Conservation (phyloP, 2,888 invertebrate genomes). For the Lasiommata megera region DNA sequence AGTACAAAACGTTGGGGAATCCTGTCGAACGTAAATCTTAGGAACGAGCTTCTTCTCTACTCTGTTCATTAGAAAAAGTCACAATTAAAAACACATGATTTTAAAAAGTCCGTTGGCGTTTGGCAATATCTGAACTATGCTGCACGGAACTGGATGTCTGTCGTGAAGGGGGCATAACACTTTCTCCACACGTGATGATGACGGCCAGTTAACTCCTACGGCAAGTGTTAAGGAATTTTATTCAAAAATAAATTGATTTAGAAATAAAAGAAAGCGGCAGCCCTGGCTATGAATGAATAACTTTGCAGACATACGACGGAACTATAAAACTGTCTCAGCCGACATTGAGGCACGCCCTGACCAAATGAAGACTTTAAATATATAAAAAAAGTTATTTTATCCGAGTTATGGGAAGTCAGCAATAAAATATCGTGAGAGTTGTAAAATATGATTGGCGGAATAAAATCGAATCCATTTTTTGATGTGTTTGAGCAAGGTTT, state of each 20-base stretch:
- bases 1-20: too few relatives aligned
- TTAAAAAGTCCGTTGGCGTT: too few relatives aligned
- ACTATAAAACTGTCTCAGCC: slow-evolving; percentile 19
- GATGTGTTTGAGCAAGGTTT: not conserved
- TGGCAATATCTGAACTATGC: too few relatives aligned
- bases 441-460: slow-evolving; percentile 16
- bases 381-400: slow-evolving; percentile 3
- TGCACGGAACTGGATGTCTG: too few relatives aligned
- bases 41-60: too few relatives aligned
- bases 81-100: too few relatives aligned
- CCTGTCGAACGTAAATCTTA: too few relatives aligned
- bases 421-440: slow-evolving; percentile 15
- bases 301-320: slow-evolving; percentile 27
- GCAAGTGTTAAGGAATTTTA: too few relatives aligned
- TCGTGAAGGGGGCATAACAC: too few relatives aligned
- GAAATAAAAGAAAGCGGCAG: not conserved
- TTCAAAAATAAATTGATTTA: not conserved
- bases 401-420: slow-evolving; percentile 20
- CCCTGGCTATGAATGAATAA: slow-evolving; percentile 11
- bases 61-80: too few relatives aligned
- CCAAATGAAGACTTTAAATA: slow-evolving; percentile 10
- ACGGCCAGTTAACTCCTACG: too few relatives aligned
- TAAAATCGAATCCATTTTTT: not conserved
- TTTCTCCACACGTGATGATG: too few relatives aligned
- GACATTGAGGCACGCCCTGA: slow-evolving; percentile 15